Conservation (phyloP, 2,113 vertebrate genomes). For the Melierax canorus region DNA sequence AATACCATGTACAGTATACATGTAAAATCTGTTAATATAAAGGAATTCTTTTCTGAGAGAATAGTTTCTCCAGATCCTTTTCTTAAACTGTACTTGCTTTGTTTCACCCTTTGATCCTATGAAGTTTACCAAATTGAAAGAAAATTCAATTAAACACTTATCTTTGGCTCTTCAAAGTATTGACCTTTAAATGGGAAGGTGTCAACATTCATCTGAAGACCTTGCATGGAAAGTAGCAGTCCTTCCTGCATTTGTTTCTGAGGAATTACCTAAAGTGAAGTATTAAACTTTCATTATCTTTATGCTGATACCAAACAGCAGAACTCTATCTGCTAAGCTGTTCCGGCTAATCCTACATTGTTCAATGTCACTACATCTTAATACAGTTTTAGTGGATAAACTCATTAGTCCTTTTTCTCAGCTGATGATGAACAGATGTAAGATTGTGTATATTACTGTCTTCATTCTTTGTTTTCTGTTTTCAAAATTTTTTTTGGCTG, state of each 20-base stretch:
- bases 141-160: neutral
- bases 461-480: neutral
- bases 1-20: neutral
- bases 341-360: neutral
- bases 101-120: neutral
- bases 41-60: neutral
- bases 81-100: neutral
- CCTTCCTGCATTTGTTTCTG: neutral
- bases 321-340: neutral
- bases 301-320: neutral
- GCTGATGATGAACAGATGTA: neutral
- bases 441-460: neutral
- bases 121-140: neutral
- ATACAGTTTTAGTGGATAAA: neutral
- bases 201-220: neutral
- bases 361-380: neutral
- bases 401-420: neutral
- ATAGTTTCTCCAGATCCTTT: neutral
- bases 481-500: neutral
- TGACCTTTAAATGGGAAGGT: neutral
- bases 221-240: neutral
- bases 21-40: neutral
- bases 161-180: neutral
- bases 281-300: neutral
- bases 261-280: neutral